These are phyloP conservation scores for Puma concolor DNA, from an alignment of 2,113 vertebrate genomes.

Conservation along the genomic window DNA sequence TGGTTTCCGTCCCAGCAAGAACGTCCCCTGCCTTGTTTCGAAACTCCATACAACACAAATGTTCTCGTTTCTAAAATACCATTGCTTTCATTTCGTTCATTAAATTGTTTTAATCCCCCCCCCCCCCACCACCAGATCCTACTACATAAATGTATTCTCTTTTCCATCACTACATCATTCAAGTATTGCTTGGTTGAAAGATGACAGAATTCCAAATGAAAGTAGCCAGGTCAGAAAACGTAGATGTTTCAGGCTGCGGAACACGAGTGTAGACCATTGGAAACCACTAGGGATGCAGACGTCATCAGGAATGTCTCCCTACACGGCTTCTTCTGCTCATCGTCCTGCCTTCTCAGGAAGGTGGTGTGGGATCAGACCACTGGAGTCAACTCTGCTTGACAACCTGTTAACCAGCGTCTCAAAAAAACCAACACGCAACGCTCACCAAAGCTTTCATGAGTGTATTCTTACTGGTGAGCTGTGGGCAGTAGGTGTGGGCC, in stretches of 20 bases:
- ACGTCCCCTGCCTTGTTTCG: too few species aligned
- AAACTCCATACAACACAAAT: not conserved
- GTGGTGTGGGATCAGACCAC: fast-evolving
- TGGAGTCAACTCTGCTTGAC: not conserved
- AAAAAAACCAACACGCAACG: too few species aligned
- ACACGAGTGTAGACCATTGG: fast-evolving
- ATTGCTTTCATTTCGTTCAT: not conserved
- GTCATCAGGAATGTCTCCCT: fast-evolving
- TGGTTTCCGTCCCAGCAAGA: not conserved
- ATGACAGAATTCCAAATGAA: not conserved
- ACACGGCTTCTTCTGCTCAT: not conserved
- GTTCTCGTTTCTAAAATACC: not conserved
- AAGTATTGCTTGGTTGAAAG: too few species aligned
- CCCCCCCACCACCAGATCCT: not conserved
- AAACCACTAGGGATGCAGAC: fast-evolving
- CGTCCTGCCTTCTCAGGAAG: fast-evolving
- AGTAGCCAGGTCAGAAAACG: too few species aligned
- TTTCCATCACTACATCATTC: not conserved
- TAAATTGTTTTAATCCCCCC: not conserved
- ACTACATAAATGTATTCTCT: too few species aligned
- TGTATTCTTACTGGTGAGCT: fast-evolving
- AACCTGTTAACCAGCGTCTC: not conserved
- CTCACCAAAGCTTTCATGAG: too few species aligned
- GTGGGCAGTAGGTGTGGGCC: fast-evolving
- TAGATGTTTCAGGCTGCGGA: fast-evolving